phyloP scores from a whole-genome alignment of 1,140 invertebrate genomes.

The Antheraea pernyi region DNA sequence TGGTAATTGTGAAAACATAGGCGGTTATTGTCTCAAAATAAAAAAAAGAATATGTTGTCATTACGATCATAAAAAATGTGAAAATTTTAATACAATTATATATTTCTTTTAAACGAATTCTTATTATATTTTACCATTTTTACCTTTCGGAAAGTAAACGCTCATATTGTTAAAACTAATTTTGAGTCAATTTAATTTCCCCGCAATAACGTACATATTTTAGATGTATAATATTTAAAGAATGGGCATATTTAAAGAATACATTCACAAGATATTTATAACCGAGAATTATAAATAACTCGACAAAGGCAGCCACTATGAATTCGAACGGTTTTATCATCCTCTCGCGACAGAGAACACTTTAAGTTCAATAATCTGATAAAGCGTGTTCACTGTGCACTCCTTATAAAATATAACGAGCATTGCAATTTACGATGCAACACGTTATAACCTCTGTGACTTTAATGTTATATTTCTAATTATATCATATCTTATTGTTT shows the following conservation, averaged over 20 bases:
- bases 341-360: conserved; percentile 5
- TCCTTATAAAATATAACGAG: conserved; percentile 43
- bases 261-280: neutral
- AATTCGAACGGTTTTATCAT: conserved; percentile 4
- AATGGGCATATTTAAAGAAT: neutral
- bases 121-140: no score
- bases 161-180: no score
- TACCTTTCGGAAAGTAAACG: no score
- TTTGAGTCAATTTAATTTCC: no score
- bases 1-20: no score
- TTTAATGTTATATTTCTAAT: conserved; percentile 6
- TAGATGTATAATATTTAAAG: neutral
- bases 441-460: conserved; percentile 52
- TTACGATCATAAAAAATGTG: no score
- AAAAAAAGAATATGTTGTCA: no score
- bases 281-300: neutral
- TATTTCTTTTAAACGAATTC: no score
- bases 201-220: no score
- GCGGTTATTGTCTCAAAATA: no score
- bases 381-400: conserved; percentile 33
- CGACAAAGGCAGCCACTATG: neutral
- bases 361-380: conserved; percentile 58
- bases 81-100: no score
- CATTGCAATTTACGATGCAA: conserved; percentile 48
- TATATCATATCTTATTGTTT: neutral